These are phyloP conservation scores for Tridacna crocea DNA, from an alignment of 2,888 invertebrate genomes.

Conservation along the genomic window DNA sequence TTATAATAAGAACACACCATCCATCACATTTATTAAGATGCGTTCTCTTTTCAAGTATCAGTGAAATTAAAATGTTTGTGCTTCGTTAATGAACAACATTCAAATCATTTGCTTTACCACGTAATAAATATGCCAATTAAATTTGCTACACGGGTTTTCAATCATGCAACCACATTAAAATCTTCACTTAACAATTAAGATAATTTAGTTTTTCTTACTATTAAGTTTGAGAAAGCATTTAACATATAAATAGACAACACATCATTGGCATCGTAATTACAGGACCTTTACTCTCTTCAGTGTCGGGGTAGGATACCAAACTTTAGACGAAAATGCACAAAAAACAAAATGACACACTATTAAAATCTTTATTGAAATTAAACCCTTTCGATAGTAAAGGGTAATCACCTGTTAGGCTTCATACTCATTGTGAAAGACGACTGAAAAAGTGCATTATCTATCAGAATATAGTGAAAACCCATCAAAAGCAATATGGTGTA, in stretches of 20 bases:
- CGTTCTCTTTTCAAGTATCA: conserved; percentile 12
- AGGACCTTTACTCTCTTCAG: no score
- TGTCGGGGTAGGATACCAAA: no score
- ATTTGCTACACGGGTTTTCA: conserved; percentile 27
- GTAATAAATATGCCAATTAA: conserved; percentile 28
- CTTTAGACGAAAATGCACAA: no score
- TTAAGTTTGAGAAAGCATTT: no score
- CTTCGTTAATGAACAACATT: conserved; percentile 20
- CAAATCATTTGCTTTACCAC: conserved; percentile 18
- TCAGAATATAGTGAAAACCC: conserved; percentile 7
- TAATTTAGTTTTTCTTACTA: no score
- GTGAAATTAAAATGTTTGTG: conserved; percentile 13
- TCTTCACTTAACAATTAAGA: neutral
- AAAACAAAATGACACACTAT: no score
- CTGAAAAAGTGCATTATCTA: conserved; percentile 1
- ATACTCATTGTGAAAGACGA: neutral
- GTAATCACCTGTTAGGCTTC: conserved; percentile 17
- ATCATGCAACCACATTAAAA: conserved; percentile 2
- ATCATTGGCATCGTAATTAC: no score
- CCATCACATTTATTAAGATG: conserved; percentile 19
- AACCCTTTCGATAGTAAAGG: neutral
- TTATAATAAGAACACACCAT: neutral
- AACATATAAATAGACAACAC: no score
- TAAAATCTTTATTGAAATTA: no score
- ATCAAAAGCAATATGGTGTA: conserved; percentile 23